Evolutionary conservation across 1,140 invertebrate genomes (phyloP), one percentile per base, ranked within the genome.

Genomic region (Drosophila lowei): DNA sequence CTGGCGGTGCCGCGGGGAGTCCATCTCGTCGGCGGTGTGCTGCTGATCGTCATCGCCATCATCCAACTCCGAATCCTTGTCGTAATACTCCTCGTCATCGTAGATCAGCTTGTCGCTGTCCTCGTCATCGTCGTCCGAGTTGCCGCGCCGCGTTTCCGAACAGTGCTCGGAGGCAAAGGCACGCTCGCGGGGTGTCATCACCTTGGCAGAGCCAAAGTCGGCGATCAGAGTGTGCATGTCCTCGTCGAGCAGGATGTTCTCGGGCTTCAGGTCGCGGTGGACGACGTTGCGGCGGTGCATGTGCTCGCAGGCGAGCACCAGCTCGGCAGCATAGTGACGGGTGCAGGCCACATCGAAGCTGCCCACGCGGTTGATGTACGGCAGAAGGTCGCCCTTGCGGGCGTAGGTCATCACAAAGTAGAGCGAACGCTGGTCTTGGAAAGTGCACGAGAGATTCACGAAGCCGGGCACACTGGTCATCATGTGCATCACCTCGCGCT

Each of bases 361-460:
- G 34, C 96, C 97, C 72, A 97, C 94, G 91, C 97, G 97, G 89
- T 97, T 97, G 66, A 99, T 96, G 91, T 98, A 96, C 28, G 96
- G 95, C 61, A 99, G 92, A 11, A 99, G 92, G 92, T 99, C 99
- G 25, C 98, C 98, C 91, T 98, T 96, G 91, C 97, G 96, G 21
- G 98, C 98, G 92, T 98, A 99, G 5, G 96, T 97, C 75, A 99
- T 93, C 1, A 98, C 98, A 94, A 99, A 99, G 93, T 99, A 99
- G 15, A 99, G 94, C 84, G 97, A 94, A 72, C 97, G 95, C 18
- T 93, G 79, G 92, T 99, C 98, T 93, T 99, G 99, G 93, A 99
- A 99, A 42, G 99, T 99, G 92, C 96, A 99, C 88, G 96, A 98
- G 5, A 99, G 93, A 83, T 96, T 96, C 13, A 99, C 97, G 91